Percentiles rank a stretch among this genome's conserved stretches.
These are phyloP conservation scores for Myotis davidii DNA, from an alignment of 2,113 vertebrate species.

Conservation along the genomic window DNA sequence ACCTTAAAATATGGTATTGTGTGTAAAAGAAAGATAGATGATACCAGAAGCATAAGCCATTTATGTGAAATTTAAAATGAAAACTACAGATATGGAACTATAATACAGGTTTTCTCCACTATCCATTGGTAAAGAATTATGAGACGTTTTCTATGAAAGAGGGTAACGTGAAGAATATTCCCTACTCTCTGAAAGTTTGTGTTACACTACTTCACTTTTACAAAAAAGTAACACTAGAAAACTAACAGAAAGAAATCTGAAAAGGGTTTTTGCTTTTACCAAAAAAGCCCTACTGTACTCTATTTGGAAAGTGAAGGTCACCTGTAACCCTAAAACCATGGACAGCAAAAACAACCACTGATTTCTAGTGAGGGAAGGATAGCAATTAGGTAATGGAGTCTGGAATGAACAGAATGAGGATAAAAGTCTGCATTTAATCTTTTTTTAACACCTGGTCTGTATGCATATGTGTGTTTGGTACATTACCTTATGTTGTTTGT, in stretches of 20 bases:
- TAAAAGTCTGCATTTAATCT: not conserved
- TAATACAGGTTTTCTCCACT: not conserved
- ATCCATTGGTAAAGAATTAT: not conserved
- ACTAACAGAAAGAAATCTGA: not conserved
- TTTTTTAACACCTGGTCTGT: not conserved
- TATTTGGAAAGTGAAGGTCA: not conserved
- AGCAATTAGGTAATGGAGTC: not conserved
- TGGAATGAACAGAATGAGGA: rapidly evolving
- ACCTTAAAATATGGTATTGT: not conserved
- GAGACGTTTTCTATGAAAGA: not conserved
- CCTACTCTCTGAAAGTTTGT: not conserved
- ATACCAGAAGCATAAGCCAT: not conserved
- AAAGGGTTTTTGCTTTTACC: not conserved
- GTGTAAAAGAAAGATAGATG: not conserved
- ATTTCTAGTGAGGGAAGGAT: not conserved
- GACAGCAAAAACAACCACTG: not conserved
- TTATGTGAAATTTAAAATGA: not conserved
- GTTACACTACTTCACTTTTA: not conserved
- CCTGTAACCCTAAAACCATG: not conserved
- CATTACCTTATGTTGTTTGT: not conserved
- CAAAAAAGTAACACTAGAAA: not conserved
- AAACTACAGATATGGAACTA: not conserved
- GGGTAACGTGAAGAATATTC: not conserved
- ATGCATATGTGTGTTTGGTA: not conserved
- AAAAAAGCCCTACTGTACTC: not conserved